phyloP scores from a whole-genome alignment of 2,888 invertebrate species.

The Himalopsyche anomala region DNA sequence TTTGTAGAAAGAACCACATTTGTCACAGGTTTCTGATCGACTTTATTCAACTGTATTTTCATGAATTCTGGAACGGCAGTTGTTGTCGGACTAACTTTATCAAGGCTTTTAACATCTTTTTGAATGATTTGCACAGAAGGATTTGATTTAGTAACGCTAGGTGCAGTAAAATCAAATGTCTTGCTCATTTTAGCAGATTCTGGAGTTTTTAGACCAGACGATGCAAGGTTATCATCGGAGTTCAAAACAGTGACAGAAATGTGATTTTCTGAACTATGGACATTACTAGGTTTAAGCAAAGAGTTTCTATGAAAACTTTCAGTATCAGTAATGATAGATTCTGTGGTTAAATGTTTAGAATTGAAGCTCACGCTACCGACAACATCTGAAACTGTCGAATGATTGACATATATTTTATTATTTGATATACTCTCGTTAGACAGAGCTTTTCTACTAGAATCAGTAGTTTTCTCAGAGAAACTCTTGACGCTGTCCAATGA shows the following conservation, averaged over 20 bases:
- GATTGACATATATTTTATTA: slow-evolving; percentile 62
- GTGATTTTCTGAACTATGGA: slow-evolving; percentile 58
- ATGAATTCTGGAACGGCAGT: slow-evolving; percentile 81
- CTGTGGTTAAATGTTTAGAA: slow-evolving; percentile 50
- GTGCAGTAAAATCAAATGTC: slow-evolving; percentile 53
- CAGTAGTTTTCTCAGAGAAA: slow-evolving; percentile 74
- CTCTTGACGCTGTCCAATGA: slow-evolving; percentile 80
- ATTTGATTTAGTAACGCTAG: slow-evolving; percentile 49
- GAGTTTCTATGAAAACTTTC: slow-evolving; percentile 37
- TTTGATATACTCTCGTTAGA: slow-evolving; percentile 75
- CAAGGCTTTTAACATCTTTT: slow-evolving; percentile 70
- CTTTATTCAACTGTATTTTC: slow-evolving; percentile 83
- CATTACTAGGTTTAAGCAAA: slow-evolving; percentile 49
- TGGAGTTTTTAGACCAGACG: slow-evolving; percentile 53
- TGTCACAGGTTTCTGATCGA: slow-evolving; percentile 79
- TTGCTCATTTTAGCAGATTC: slow-evolving; percentile 53
- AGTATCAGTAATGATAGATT: slow-evolving; percentile 18
- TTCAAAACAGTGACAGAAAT: slow-evolving; percentile 62
- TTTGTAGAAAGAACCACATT: slow-evolving; percentile 80
- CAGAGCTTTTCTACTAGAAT: slow-evolving; percentile 75
- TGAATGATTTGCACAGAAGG: slow-evolving; percentile 46
- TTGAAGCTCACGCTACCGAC: slow-evolving; percentile 64
- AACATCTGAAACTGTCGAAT: slow-evolving; percentile 60
- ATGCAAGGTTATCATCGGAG: slow-evolving; percentile 46
- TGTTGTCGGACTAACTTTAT: slow-evolving; percentile 70